phyloP scores from a whole-genome alignment of 2,888 invertebrate species.

The Oxystoma pomonae region DNA sequence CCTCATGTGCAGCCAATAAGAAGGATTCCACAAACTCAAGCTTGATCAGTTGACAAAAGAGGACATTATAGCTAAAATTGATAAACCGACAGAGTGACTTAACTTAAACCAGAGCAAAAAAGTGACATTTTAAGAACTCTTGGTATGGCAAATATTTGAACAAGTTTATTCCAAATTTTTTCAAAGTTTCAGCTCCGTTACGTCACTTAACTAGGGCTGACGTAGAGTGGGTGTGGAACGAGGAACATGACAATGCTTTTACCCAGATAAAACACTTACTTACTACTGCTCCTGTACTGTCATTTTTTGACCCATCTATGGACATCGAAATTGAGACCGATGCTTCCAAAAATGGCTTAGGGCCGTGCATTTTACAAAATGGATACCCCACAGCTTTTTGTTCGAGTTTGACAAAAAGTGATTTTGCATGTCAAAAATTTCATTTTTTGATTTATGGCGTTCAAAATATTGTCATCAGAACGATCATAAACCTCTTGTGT shows the following conservation, averaged over 20 bases:
- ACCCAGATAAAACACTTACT: background rate
- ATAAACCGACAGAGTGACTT: constrained; percentile 8
- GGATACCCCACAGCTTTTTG: background rate
- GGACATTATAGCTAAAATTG: constrained; percentile 11
- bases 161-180: constrained; percentile 27
- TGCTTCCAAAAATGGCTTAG: background rate
- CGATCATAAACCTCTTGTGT: background rate
- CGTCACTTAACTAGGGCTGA: too few relatives aligned
- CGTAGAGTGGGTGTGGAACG: constrained; percentile 13
- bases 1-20: constrained; percentile 15
- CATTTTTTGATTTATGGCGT: background rate
- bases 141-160: constrained; percentile 27
- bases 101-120: constrained; percentile 21
- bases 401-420: background rate
- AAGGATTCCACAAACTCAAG: constrained; percentile 9
- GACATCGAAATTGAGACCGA: too few relatives aligned
- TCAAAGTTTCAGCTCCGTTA: constrained; percentile 21
- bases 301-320: constrained; percentile 11
- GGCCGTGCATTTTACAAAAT: background rate
- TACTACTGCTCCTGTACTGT: background rate
- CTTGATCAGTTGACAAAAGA: constrained; percentile 3
- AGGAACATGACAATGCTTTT: constrained; percentile 21
- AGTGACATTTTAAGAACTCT: constrained; percentile 25
- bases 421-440: background rate
- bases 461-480: background rate